A percentile compares a stretch with the other conserved stretches of the same genome.
Evolutionary conservation across 2,888 invertebrate genomes (phyloP).

Genomic region (Pasiphila rectangulata): DNA sequence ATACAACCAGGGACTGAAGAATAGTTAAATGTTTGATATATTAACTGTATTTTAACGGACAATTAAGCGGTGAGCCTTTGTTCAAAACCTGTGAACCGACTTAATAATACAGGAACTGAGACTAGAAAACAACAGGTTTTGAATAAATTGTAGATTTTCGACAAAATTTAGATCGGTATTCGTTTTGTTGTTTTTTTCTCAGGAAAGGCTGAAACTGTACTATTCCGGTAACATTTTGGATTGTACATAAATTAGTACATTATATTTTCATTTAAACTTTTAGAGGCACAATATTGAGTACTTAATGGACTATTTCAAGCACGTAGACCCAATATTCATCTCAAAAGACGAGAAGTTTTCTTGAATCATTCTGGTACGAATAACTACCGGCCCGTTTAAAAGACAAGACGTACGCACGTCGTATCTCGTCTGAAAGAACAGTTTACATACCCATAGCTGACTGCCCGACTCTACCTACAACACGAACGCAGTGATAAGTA

Average conservation of each 20-base stretch:
- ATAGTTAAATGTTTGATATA: conserved; percentile 81
- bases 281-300: conserved; percentile 45
- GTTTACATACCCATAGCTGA: conserved; percentile 42
- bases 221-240: conserved; percentile 53
- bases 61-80: conserved; percentile 72
- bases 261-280: conserved; percentile 41
- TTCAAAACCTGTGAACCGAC: conserved; percentile 78
- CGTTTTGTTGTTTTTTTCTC: conserved; percentile 50
- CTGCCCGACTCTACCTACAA: conserved; percentile 49
- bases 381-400: conserved; percentile 1
- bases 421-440: conserved; percentile 18
- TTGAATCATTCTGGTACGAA: background rate
- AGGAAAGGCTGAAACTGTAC: conserved; percentile 62
- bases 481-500: conserved; percentile 27
- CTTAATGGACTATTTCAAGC: conserved; percentile 37
- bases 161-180: conserved; percentile 62
- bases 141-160: conserved; percentile 74
- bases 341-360: conserved; percentile 25
- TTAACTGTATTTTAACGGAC: conserved; percentile 78
- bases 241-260: conserved; percentile 58
- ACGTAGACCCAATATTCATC: conserved; percentile 38
- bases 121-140: conserved; percentile 75
- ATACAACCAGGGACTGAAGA: conserved; percentile 81
- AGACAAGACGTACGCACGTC: conserved; percentile 1
- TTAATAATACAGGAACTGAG: conserved; percentile 71